Evolutionary conservation across 2,797 vertebrate genomes (phyloP).

Genomic region (Mionectes olivaceus): DNA sequence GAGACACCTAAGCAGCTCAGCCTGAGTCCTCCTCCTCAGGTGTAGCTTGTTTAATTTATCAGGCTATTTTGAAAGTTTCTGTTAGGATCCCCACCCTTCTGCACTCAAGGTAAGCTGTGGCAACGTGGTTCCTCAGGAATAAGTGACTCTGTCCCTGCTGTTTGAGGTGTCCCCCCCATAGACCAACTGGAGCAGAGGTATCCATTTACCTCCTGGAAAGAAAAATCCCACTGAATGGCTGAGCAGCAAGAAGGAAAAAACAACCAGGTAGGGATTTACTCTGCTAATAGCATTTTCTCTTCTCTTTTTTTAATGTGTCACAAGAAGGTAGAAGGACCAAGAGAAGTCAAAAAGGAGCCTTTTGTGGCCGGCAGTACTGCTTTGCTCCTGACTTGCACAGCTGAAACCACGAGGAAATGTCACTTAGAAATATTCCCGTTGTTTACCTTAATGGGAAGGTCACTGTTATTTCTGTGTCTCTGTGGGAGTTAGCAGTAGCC

Average conservation of each 20-base stretch:
- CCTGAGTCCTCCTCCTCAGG: not conserved
- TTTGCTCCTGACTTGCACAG: not conserved
- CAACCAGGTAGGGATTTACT: not conserved
- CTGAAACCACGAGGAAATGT: fast-evolving
- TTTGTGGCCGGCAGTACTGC: not conserved
- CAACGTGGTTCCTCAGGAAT: not conserved
- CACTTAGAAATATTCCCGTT: not conserved
- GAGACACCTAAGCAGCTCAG: not conserved
- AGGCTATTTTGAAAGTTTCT: not conserved
- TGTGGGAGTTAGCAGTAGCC: not conserved
- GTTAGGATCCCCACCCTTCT: not conserved
- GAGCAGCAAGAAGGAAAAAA: not conserved
- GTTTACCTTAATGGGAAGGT: not conserved
- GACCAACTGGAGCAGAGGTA: not conserved
- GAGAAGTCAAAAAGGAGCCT: not conserved
- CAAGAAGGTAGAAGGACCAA: not conserved
- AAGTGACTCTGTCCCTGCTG: not conserved
- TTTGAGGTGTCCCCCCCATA: not conserved
- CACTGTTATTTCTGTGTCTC: not conserved
- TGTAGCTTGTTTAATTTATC: conserved; percentile 17
- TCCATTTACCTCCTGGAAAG: not conserved
- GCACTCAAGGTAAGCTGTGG: not conserved
- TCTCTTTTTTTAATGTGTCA: not conserved
- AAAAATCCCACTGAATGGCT: not conserved
- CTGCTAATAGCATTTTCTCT: not conserved